Percentiles rank a stretch among this genome's conserved stretches.
phyloP scores from a whole-genome alignment of 1,140 invertebrate species.

The Aleiodes sp. region DNA sequence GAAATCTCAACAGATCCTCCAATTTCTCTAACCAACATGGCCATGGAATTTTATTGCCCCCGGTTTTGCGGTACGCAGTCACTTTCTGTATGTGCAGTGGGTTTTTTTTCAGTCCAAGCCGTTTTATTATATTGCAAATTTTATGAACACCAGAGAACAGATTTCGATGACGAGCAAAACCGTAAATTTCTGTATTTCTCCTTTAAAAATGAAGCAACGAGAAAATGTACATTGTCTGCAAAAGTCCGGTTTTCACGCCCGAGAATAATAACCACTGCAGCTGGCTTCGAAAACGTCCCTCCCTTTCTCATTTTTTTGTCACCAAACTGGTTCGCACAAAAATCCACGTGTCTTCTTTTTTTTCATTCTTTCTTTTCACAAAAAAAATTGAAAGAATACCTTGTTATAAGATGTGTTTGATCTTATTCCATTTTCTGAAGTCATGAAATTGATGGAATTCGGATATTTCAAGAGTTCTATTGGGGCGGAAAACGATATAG shows the following conservation, averaged over 20 bases:
- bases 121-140: not conserved
- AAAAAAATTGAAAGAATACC: no score
- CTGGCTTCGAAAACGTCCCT: not conserved
- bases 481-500: no score
- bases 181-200: slow-evolving; percentile 21
- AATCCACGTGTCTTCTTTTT: not conserved
- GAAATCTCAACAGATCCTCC: slow-evolving; percentile 22
- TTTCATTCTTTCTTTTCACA: no score
- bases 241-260: slow-evolving; percentile 29
- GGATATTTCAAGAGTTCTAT: no score
- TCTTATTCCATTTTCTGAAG: no score
- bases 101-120: not conserved
- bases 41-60: slow-evolving; percentile 22
- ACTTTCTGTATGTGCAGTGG: not conserved
- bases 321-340: not conserved
- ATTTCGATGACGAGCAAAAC: slow-evolving; percentile 29
- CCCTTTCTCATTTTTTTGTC: not conserved
- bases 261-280: slow-evolving; percentile 27
- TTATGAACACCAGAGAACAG: slow-evolving; percentile 19
- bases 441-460: no score
- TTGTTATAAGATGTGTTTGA: no score
- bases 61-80: not conserved
- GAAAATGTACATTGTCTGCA: slow-evolving; percentile 1
- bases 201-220: not conserved
- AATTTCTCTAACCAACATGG: slow-evolving; percentile 12